Evolutionary conservation across 2,888 invertebrate genomes (phyloP).

Genomic region (Anodontia alba): DNA sequence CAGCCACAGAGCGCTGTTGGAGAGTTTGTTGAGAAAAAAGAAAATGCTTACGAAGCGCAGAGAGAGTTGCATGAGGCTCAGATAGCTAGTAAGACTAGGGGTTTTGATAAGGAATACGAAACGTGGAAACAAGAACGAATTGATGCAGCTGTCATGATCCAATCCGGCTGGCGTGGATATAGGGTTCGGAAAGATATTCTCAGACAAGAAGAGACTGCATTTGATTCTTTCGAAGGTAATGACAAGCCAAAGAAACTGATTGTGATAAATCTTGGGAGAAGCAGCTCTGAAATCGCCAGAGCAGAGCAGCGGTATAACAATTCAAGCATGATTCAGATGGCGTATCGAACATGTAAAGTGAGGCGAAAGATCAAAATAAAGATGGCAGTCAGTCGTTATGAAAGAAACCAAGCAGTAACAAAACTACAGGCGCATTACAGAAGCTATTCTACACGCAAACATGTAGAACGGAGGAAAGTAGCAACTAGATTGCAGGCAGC

Average conservation of each 20-base stretch:
- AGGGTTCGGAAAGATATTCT: slow-evolving; percentile 37
- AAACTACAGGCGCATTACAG: slow-evolving; percentile 43
- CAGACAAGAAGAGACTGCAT: neutral
- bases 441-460: slow-evolving; percentile 30
- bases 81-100: neutral
- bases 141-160: slow-evolving; percentile 51
- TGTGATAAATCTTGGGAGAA: slow-evolving; percentile 57
- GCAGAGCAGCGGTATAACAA: slow-evolving; percentile 43
- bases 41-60: neutral
- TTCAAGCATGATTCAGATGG: slow-evolving; percentile 50
- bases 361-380: slow-evolving; percentile 44
- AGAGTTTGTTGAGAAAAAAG: neutral
- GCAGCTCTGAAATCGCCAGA: slow-evolving; percentile 55
- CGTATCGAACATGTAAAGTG: slow-evolving; percentile 45
- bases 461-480: slow-evolving; percentile 9
- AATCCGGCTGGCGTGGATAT: slow-evolving; percentile 55
- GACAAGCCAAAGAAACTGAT: slow-evolving; percentile 29
- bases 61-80: neutral
- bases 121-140: slow-evolving; percentile 44
- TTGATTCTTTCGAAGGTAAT: neutral
- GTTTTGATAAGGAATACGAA: slow-evolving; percentile 48
- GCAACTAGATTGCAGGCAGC: slow-evolving; percentile 42
- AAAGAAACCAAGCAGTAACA: slow-evolving; percentile 40
- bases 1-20: neutral
- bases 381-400: slow-evolving; percentile 33